These are phyloP conservation scores for Merodon equestris DNA, from an alignment of 2,888 invertebrate genomes.

Conservation along the genomic window DNA sequence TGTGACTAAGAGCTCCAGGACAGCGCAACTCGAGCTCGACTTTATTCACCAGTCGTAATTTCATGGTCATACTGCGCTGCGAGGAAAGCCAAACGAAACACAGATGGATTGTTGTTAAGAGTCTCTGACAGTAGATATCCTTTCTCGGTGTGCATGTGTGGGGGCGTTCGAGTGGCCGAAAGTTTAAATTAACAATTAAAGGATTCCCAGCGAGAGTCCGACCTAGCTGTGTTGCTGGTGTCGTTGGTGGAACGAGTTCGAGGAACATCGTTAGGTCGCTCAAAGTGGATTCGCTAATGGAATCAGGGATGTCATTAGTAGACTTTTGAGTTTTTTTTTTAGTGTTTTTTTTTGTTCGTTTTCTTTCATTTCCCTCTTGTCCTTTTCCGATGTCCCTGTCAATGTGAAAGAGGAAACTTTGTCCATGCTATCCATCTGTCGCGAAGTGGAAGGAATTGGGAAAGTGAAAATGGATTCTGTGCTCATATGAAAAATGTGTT, in stretches of 20 bases:
- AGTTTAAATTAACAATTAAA: constrained; percentile 65
- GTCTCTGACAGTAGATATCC: too few relatives aligned
- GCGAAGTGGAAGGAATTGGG: not conserved
- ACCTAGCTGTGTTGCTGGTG: constrained; percentile 4
- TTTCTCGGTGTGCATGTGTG: not conserved
- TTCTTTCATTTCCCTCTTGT: too few relatives aligned
- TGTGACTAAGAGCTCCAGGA: constrained; percentile 41
- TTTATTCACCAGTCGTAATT: constrained; percentile 22
- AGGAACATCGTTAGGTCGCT: constrained; percentile 38
- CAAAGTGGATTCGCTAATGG: constrained; percentile 45
- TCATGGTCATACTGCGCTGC: constrained; percentile 15
- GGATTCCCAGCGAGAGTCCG: constrained; percentile 47
- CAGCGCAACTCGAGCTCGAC: constrained; percentile 12
- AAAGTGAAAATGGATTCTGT: constrained; percentile 50
- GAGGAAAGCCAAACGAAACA: too few relatives aligned
- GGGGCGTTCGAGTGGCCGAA: constrained; percentile 21
- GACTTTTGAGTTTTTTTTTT: constrained; percentile 13
- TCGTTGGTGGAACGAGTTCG: constrained; percentile 18
- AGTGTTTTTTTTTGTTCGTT: constrained; percentile 16
- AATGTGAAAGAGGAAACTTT: constrained; percentile 32
- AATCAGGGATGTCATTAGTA: constrained; percentile 60
- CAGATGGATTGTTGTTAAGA: too few relatives aligned
- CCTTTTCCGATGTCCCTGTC: too few relatives aligned
- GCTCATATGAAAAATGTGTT: constrained; percentile 58
- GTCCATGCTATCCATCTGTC: constrained; percentile 27